A percentile compares a stretch with the other conserved stretches of the same genome.
phyloP scores from a whole-genome alignment of 2,113 vertebrate species.

The Elephantulus edwardii region DNA sequence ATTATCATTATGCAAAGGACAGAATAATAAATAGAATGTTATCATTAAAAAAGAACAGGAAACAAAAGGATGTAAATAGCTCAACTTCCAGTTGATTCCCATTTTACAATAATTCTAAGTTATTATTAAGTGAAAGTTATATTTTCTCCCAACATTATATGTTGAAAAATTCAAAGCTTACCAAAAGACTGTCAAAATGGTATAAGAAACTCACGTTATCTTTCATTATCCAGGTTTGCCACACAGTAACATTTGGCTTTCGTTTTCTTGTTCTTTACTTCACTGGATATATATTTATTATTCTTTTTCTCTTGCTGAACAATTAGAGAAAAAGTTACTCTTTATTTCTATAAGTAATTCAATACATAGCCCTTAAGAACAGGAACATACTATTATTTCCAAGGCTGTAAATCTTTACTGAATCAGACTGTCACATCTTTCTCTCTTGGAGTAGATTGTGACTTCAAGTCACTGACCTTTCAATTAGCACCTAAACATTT shows the following conservation, averaged over 20 bases:
- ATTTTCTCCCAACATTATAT: slow-evolving; percentile 24
- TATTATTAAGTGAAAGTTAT: not conserved
- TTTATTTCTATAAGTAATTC: not conserved
- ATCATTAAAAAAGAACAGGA: not conserved
- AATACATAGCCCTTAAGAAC: slow-evolving; percentile 17
- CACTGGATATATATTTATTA: not conserved
- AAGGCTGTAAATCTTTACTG: too few relatives aligned
- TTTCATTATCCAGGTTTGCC: not conserved
- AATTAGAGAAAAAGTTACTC: not conserved
- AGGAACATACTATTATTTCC: not conserved
- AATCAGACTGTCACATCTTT: too few relatives aligned
- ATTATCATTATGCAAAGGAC: not conserved
- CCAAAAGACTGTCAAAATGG: slow-evolving; percentile 1
- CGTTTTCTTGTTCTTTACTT: not conserved
- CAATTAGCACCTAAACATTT: not conserved
- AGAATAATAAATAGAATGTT: not conserved
- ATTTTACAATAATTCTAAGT: not conserved
- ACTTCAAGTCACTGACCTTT: not conserved
- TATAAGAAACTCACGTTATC: not conserved
- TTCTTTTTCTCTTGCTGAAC: slow-evolving; percentile 15
- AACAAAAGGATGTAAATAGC: not conserved
- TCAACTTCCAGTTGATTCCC: not conserved
- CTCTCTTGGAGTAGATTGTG: too few relatives aligned
- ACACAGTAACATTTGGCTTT: not conserved
- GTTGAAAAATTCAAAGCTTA: slow-evolving; percentile 17